phyloP scores from a whole-genome alignment of 2,113 vertebrate species.

The Equus przewalskii region DNA sequence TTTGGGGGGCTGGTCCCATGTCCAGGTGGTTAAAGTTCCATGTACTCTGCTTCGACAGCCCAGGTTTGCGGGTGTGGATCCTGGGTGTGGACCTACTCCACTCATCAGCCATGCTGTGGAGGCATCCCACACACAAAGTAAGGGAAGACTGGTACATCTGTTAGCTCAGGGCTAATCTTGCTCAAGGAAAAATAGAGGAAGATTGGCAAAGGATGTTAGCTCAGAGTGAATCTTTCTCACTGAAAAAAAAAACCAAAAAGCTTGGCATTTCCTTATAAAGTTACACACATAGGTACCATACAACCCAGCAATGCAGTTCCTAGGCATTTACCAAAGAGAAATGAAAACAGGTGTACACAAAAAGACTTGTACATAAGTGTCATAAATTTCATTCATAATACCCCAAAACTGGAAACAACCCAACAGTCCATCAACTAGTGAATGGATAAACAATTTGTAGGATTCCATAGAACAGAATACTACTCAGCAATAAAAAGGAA shows the following conservation, averaged over 20 bases:
- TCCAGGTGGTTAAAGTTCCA: no score
- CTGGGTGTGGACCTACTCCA: no score
- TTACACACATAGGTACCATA: slow-evolving; percentile 41
- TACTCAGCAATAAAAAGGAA: slow-evolving; percentile 29
- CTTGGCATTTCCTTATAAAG: slow-evolving; percentile 26
- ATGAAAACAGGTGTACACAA: slow-evolving; percentile 24
- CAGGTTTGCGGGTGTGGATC: no score
- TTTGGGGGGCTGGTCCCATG: no score
- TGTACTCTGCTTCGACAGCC: no score
- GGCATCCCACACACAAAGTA: no score
- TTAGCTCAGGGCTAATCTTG: no score
- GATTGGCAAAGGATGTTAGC: no score
- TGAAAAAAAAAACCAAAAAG: neutral
- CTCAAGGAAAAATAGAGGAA: no score
- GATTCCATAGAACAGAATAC: neutral
- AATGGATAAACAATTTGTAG: neutral
- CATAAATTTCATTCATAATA: slow-evolving; percentile 33
- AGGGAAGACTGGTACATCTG: no score
- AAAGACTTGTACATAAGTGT: slow-evolving; percentile 7
- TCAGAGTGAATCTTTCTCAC: no score
- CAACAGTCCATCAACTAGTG: neutral
- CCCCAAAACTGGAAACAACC: neutral
- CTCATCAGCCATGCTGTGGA: no score
- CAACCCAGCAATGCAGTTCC: neutral
- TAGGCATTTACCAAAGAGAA: slow-evolving; percentile 33